These are phyloP conservation scores for Capreolus pygargus DNA, from an alignment of 2,113 vertebrate species.

Conservation along the genomic window DNA sequence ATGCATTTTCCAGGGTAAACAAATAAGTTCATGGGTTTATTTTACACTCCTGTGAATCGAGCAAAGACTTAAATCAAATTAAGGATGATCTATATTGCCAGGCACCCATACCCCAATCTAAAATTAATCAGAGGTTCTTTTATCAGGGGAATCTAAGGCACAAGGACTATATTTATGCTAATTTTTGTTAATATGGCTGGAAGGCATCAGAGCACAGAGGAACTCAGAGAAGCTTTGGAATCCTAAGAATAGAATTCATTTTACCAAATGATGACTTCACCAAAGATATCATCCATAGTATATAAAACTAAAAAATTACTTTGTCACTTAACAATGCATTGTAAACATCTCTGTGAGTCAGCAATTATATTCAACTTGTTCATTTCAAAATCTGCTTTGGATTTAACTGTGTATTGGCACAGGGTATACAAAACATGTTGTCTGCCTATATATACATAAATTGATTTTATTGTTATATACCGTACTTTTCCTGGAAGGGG, in stretches of 20 bases:
- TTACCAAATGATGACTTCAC: background rate
- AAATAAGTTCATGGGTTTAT: background rate
- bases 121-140: conserved; percentile 55
- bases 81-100: conserved; percentile 27
- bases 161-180: conserved; percentile 66
- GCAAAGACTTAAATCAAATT: conserved; percentile 39
- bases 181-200: conserved; percentile 54
- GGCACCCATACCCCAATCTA: conserved; percentile 19
- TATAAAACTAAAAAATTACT: background rate
- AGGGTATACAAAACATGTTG: background rate
- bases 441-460: background rate
- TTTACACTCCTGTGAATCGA: background rate
- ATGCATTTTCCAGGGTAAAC: background rate
- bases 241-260: conserved; percentile 52
- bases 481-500: background rate
- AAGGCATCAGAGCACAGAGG: background rate
- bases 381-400: background rate
- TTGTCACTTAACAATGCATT: background rate
- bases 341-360: background rate
- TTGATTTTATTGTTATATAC: background rate
- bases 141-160: conserved; percentile 39
- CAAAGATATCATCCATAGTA: conserved; percentile 20
- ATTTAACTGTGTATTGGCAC: background rate
- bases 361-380: background rate
- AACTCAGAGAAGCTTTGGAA: background rate